Base-by-base conservation (phyloP, 64 coral and sea anemone genomes). In the Trachythela sp. region DNA sequence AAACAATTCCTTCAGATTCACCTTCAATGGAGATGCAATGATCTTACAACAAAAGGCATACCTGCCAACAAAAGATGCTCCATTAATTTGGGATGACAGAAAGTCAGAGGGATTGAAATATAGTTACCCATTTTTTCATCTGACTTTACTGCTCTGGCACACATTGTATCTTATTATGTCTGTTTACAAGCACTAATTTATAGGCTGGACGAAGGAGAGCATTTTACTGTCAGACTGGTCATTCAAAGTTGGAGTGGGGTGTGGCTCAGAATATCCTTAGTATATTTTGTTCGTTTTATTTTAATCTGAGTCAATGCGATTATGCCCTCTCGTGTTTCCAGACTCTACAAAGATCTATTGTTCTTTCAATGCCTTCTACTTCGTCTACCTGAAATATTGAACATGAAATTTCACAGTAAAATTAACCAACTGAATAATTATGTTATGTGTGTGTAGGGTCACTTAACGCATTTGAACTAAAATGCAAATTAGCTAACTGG, bases 221-320 rank as follows among this genome's bases (percentile, higher is more conserved):
- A 95, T 41, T 86, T 89, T 13, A 95, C 86, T 24, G 96, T 99
- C 39, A 99, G 94, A 84, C 88, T 99, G 17, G 87, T 99, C n/a
- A n/a, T n/a, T 7, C 91, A 88, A n/a, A 91, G 93, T 24, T 99
- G 96, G 96, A 94, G 96, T n/a, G 88, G 93, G 4, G 96, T 99
- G 13, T 99, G 96, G 96, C 92, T 99, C 32, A 86, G 93, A 43
- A 77, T 99, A 4, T 99, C 93, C 91, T 91, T 22, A 94, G 91
- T 45, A 99, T 99, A 56, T 95, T 99, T 45, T 95, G 96, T 54
- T 89, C 93, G 22, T n/a, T 99, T 99, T 84, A 95, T 99, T 85
- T 95, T 95, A 24, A 95, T 99, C 29, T 99, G 96, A n/a, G 96
- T 95, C 96, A 22, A 54, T 99, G n/a, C n/a, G 26, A 90, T 99